Conservation (phyloP, 2,888 invertebrate species). For the Leptinotarsa rubiginosa region DNA sequence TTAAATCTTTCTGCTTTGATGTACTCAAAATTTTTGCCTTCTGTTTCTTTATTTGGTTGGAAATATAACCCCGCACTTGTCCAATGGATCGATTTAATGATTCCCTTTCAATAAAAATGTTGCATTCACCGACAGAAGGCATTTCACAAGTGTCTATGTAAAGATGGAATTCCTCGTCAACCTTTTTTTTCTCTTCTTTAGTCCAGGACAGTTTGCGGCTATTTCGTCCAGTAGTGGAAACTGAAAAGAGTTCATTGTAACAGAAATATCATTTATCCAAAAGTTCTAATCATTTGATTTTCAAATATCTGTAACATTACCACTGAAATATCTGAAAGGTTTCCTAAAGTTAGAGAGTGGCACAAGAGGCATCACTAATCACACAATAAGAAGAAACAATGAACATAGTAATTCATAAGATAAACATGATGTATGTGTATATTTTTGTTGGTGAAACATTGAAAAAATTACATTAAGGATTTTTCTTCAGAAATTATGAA, state of each 20-base stretch:
- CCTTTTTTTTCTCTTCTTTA: neutral
- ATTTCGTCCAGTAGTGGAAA: neutral
- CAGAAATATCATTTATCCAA: neutral
- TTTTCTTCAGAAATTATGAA: neutral
- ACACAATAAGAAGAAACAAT: too few relatives aligned
- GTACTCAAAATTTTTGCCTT: neutral
- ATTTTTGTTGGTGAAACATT: neutral
- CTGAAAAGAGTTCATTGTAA: neutral
- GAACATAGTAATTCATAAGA: too few relatives aligned
- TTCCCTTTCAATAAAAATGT: neutral
- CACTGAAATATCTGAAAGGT: neutral
- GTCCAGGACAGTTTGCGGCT: neutral
- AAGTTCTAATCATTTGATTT: neutral
- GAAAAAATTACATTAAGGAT: neutral
- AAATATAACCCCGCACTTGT: neutral
- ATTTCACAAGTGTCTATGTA: neutral
- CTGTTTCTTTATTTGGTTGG: neutral
- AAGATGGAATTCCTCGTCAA: neutral
- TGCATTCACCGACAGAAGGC: neutral
- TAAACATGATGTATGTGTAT: neutral
- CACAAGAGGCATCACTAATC: neutral
- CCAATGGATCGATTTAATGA: neutral
- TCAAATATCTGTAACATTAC: neutral
- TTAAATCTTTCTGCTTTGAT: neutral
- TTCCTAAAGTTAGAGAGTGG: neutral